Evolutionary conservation across 2,888 invertebrate species (phyloP), one percentile per base, ranked within the genome.

Genomic region (Lepidocyrtinus sp.): DNA sequence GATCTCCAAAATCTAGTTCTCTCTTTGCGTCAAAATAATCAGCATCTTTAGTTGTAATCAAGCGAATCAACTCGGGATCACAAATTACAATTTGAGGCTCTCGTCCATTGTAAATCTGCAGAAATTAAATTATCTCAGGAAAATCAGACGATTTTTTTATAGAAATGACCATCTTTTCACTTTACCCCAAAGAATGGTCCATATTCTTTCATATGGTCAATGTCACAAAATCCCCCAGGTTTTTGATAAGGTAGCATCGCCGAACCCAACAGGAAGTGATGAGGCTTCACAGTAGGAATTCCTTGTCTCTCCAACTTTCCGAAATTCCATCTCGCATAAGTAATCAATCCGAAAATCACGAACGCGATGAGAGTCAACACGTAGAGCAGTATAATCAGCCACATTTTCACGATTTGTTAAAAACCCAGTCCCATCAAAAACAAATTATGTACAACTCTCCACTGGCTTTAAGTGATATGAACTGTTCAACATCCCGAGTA

Each of bases 111-210:
- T 79, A 82, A 62, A 62, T 25, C 19, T 62, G 7, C 17, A 46
- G 45, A 36, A 36, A 36, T 7, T 36, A 12, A 5, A 36, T 36
- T 12, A 36, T 36, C 36, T 36, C 36, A 36, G 12, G 12, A 36
- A 12, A 36, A 7, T 7, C 36, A 36, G n/a, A n/a, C n/a, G n/a
- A n/a, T 36, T 5, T 36, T 36, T 12, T 5, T 12, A 36, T 7
- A 36, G 36, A 7, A 36, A 36, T 36, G 36, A 17, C 21, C 22
- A 12, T 22, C 68, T 72, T 36, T 5, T 36, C 36, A 36, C 12
- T 5, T 70, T 81, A 86, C 86, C 64, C 85, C 86, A 68, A 70
- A 86, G 36, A 84, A 64, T 2, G 80, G 71, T 7, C 85, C 85
- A 68, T 80, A 78, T 64, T 74, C 75, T 36, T 84, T 80, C 55